These are phyloP conservation scores for Acomys russatus DNA, from an alignment of 2,797 vertebrate species.

Conservation along the genomic window DNA sequence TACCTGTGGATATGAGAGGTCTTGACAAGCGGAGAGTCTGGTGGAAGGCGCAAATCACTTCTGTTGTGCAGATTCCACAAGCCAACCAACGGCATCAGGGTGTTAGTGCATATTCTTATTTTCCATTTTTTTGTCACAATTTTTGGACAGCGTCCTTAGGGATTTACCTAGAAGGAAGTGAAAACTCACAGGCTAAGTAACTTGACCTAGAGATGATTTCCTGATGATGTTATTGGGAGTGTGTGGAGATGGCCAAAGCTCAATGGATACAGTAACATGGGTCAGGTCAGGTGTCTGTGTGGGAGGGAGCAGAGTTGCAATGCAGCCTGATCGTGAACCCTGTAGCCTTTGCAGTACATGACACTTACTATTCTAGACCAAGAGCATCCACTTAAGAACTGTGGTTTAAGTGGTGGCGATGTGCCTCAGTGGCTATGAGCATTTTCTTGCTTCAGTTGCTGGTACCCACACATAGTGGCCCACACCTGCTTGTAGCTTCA, in stretches of 20 bases:
- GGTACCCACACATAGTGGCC: too few relatives aligned
- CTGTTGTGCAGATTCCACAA: neutral
- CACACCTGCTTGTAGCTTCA: neutral
- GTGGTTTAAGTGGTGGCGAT: neutral
- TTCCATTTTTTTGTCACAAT: neutral
- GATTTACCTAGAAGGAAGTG: neutral
- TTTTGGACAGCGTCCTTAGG: neutral
- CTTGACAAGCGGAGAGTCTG: fast-evolving
- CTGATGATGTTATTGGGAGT: neutral
- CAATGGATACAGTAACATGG: neutral
- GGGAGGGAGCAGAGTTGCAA: neutral
- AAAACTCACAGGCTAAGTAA: neutral
- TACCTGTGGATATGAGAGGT: neutral
- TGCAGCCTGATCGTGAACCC: neutral
- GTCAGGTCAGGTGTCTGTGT: neutral
- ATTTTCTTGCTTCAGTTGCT: neutral
- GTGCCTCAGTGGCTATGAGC: neutral
- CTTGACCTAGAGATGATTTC: neutral
- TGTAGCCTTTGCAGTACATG: neutral
- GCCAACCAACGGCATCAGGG: neutral
- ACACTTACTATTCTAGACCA: neutral
- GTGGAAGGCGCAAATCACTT: neutral
- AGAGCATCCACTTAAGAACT: neutral
- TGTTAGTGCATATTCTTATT: neutral
- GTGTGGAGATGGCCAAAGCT: neutral